These are phyloP conservation scores for Polypedilum vanderplanki DNA, from an alignment of 1,140 invertebrate genomes.

Conservation along the genomic window DNA sequence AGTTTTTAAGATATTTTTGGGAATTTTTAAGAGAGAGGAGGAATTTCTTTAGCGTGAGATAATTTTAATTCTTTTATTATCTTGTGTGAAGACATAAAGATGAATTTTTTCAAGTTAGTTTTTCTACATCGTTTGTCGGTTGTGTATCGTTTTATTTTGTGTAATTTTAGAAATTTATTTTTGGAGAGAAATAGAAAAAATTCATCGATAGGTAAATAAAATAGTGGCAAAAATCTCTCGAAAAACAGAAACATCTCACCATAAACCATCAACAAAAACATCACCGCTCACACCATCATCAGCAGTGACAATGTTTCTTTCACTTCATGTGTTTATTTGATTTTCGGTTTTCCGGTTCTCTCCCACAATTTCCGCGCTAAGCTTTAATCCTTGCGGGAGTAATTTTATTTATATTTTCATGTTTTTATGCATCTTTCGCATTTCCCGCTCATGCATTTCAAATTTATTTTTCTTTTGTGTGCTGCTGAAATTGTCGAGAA, in stretches of 20 bases:
- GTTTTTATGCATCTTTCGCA: too few species aligned
- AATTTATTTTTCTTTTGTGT: too few species aligned
- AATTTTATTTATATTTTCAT: neutral
- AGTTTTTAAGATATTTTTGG: neutral
- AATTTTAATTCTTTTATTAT: slow-evolving; percentile 27
- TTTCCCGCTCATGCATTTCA: too few species aligned
- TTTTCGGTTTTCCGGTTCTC: neutral
- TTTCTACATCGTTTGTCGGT: slow-evolving; percentile 18
- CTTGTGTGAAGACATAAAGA: neutral
- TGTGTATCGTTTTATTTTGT: neutral
- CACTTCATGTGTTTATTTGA: neutral
- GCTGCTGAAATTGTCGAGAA: too few species aligned
- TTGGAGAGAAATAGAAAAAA: too few species aligned
- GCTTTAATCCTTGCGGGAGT: neutral
- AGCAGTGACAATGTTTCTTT: neutral
- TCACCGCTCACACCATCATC: neutral
- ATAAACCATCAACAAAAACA: neutral
- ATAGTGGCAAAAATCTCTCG: neutral
- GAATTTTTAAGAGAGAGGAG: neutral
- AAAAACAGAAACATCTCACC: neutral
- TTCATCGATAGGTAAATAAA: neutral
- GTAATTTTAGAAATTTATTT: too few species aligned
- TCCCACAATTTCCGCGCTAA: slow-evolving; percentile 8
- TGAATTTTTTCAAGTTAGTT: neutral
- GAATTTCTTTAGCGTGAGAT: slow-evolving; percentile 11